Base-by-base conservation (phyloP, 2,888 invertebrate genomes). In the Pachycephus smyrnensis region DNA sequence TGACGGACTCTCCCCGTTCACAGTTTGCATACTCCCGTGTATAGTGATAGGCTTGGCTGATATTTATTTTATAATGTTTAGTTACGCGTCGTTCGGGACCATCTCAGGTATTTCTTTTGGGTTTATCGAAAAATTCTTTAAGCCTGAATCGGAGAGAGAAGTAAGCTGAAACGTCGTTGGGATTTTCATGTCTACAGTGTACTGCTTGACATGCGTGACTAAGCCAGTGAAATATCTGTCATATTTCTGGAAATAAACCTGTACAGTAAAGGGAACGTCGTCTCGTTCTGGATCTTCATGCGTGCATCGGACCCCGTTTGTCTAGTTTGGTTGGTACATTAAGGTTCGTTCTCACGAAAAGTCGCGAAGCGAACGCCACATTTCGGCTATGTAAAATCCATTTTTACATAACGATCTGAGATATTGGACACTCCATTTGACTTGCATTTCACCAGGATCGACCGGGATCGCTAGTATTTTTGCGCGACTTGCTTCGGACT, bases 181-280 rank as follows among this genome's bases (percentile, higher is more conserved):
- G 23, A 23, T 23, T 55, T 2, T 23, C n/a, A 55, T 23, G 23
- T 23, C 40, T 2, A 55, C 23, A 23, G 23, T 55, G 6, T 55
- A 55, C 40, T 23, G 40, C 23, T 55, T 55, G 9, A 55, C 23
- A 55, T 6, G 23, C 40, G 9, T 55, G 23, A 23, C 40, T 15
- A 4, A 40, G 40, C 15, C 23, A 55, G 40, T 55, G 2, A 76
- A 80, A 81, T 84, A 83, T 85, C 83, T 83, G 84, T 84, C 81
- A 83, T 79, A 82, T 86, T 84, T 86, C 86, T 84, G 86, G 84
- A 86, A 86, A 86, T 86, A 86, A 86, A 71, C 31, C 71, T 15
- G 71, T 32, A 32, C 71, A 71, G 12, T 12, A 31, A 71, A 31
- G 71, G 30, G 31, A 9, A 71, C 31, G 71, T 55, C 40, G 23